Conservation (phyloP, 2,888 invertebrate genomes). For the Drosophila nr. perissopoda region DNA sequence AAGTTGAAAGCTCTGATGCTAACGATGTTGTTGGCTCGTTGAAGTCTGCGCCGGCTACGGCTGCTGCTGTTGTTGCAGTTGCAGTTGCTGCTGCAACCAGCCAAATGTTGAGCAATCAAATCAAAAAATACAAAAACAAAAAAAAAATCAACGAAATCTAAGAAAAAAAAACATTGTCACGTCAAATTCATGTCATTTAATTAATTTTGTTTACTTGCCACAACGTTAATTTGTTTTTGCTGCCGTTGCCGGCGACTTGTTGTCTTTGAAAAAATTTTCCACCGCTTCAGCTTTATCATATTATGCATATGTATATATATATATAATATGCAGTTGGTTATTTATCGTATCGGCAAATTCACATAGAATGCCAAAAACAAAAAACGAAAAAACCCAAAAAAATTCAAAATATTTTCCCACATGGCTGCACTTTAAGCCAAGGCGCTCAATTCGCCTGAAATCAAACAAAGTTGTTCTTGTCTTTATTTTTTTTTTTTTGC, state of each 20-base stretch:
- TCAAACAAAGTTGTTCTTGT: slow-evolving; percentile 59
- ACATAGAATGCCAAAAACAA: slow-evolving; percentile 42
- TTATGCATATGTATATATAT: slow-evolving; percentile 15
- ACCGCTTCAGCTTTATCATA: slow-evolving; percentile 46
- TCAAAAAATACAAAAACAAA: slow-evolving; percentile 55
- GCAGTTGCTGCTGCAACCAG: slow-evolving; percentile 38
- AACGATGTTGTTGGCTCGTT: slow-evolving; percentile 69
- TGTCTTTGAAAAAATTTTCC: slow-evolving; percentile 78
- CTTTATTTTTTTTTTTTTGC: slow-evolving; percentile 19
- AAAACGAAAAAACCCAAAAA: slow-evolving; percentile 16
- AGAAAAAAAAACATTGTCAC: slow-evolving; percentile 75
- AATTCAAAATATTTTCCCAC: slow-evolving; percentile 66
- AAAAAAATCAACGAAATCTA: slow-evolving; percentile 37
- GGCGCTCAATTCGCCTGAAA: slow-evolving; percentile 71
- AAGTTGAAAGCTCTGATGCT: slow-evolving; percentile 50
- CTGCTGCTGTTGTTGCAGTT: slow-evolving; percentile 22
- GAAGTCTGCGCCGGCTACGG: slow-evolving; percentile 42
- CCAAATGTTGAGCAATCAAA: slow-evolving; percentile 75
- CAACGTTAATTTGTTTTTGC: slow-evolving; percentile 73
- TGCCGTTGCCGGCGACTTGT: slow-evolving; percentile 65
- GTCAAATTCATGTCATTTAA: slow-evolving; percentile 81
- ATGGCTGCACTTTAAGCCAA: slow-evolving; percentile 76
- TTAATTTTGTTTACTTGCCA: slow-evolving; percentile 79
- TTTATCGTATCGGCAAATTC: slow-evolving; percentile 31
- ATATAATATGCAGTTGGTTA: slow-evolving; percentile 5